Percentiles rank a stretch among this genome's conserved stretches.
phyloP scores from a whole-genome alignment of 2,797 vertebrate species.

The Mormyrus hasselquistii region DNA sequence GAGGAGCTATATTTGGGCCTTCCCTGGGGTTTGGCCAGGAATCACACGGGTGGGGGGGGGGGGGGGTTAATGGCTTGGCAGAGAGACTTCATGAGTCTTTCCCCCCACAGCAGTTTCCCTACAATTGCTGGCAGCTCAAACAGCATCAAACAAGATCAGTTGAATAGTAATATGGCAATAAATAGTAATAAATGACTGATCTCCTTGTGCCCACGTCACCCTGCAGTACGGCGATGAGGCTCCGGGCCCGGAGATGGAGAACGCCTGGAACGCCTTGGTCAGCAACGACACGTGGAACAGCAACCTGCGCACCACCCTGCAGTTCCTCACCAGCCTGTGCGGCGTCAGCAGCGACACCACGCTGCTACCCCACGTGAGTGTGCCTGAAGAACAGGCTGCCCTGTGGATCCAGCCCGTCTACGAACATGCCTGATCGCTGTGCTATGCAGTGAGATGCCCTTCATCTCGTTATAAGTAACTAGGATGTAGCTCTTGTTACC shows the following conservation, averaged over 20 bases:
- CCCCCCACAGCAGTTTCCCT: not conserved
- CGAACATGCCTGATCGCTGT: not conserved
- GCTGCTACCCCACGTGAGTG: constrained; percentile 85
- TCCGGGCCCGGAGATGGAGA: constrained; percentile 93
- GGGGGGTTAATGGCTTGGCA: not conserved
- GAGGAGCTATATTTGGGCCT: not conserved
- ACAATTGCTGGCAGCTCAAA: not conserved
- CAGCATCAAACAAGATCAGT: not conserved
- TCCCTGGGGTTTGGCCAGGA: not conserved
- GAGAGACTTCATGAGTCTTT: not conserved
- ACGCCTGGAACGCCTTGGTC: constrained; percentile 94
- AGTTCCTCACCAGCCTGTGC: constrained; percentile 95
- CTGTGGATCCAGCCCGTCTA: not conserved
- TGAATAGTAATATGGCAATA: not conserved
- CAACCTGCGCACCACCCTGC: constrained; percentile 86
- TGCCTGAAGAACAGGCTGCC: not conserved
- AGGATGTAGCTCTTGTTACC: not conserved
- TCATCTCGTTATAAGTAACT: not conserved
- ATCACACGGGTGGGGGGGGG: not conserved
- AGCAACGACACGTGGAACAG: constrained; percentile 97
- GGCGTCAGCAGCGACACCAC: constrained; percentile 96
- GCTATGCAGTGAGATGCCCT: not conserved
- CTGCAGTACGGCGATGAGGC: constrained; percentile 95
- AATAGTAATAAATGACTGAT: not conserved
- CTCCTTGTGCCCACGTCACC: not conserved